Evolutionary conservation across 2,888 invertebrate genomes (phyloP), one percentile per base, ranked within the genome.

Genomic region (Leuctra nigra): DNA sequence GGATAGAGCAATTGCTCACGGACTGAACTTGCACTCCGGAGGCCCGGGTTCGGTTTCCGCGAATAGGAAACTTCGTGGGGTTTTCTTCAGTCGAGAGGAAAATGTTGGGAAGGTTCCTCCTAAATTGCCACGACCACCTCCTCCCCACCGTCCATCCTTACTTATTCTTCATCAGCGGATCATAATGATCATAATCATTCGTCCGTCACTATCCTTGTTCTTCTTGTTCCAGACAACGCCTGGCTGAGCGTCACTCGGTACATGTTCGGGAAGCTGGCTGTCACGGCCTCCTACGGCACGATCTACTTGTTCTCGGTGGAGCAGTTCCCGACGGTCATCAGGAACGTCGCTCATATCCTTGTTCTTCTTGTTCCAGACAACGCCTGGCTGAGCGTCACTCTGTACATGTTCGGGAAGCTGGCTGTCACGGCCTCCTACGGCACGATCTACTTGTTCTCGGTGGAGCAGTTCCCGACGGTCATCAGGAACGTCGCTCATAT

Each of bases 341-440:
- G 68, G n/a, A 68, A 66, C 50, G 63, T 64, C n/a, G n/a, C n/a
- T n/a, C n/a, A n/a, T n/a, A n/a, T n/a, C n/a, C n/a, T n/a, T n/a
- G n/a, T n/a, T n/a, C n/a, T n/a, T n/a, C n/a, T n/a, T n/a, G n/a
- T 24, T 60, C 1, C 57, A 66, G 66, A 63, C 14, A 35, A 61
- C 29, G 59, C 58, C 14, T 64, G 64, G 63, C 38, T 66, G n/a
- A 44, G 64, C 1, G 63, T 68, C 16, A 59, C 65, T 4, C 62
- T 68, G 23, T 66, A 67, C n/a, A 69, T 69, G 68, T 52, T 68
- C 20, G 70, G 70, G 0, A 70, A 70, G 59, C 60, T 69, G 59
- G 66, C 66, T 47, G 68, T 68, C 56, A 67, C 68, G 1, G 66
- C 66, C 4, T 67, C 68, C 0, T 69, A 68, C 52, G 68, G 66